Evolutionary conservation across 2,113 vertebrate genomes (phyloP).

Genomic region (Phasianus colchicus): DNA sequence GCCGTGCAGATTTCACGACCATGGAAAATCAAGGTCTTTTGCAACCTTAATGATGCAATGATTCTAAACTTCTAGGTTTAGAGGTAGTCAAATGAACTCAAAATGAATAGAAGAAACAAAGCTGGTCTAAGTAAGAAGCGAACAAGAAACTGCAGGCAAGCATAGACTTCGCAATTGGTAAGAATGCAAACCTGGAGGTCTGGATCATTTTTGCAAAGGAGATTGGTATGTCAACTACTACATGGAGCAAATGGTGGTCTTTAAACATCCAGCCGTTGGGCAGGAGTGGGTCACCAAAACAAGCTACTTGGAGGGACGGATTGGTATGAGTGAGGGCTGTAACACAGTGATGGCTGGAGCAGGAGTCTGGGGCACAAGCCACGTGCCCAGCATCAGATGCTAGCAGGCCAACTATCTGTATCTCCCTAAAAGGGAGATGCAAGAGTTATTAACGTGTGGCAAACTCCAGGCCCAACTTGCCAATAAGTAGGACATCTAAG

Average conservation of each 20-base stretch:
- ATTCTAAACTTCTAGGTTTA: background rate
- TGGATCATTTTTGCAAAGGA: background rate
- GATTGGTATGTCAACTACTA: background rate
- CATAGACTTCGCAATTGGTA: fast-evolving
- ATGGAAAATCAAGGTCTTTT: background rate
- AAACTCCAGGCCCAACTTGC: background rate
- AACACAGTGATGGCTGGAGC: background rate
- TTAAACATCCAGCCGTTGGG: background rate
- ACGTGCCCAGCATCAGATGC: background rate
- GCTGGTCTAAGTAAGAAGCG: background rate
- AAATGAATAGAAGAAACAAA: background rate
- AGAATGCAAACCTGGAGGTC: background rate
- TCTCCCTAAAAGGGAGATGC: no score
- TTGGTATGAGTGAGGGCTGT: background rate
- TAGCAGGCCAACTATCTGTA: background rate
- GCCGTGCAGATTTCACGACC: background rate
- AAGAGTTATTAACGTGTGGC: fast-evolving
- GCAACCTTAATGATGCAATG: no score
- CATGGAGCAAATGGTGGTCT: background rate
- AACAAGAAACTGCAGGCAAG: background rate
- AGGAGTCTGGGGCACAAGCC: background rate
- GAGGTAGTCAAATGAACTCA: background rate
- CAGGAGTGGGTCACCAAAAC: background rate
- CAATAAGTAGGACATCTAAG: background rate
- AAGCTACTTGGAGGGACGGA: background rate